Percentiles rank a stretch among this genome's conserved stretches.
Conservation (phyloP, 1,140 invertebrate species). For the Saccostrea glomerata region DNA sequence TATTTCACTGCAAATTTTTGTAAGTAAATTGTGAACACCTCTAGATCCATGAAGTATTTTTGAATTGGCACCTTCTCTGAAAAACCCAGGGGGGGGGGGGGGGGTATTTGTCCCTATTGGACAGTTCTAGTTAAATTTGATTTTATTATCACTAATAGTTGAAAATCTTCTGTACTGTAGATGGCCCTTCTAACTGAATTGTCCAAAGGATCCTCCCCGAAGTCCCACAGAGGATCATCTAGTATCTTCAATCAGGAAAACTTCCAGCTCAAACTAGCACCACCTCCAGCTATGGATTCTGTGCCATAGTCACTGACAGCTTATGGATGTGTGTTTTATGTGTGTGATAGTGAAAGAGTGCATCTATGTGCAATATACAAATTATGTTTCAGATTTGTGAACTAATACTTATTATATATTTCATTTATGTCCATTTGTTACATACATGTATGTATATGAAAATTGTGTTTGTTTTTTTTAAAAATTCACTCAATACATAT, state of each 20-base stretch:
- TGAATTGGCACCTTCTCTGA: too few species aligned
- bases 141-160: not conserved
- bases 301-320: not conserved
- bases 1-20: too few species aligned
- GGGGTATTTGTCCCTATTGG: too few species aligned
- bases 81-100: too few species aligned
- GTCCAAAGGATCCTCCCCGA: conserved; percentile 60
- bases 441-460: not conserved
- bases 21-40: too few species aligned
- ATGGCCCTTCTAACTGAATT: conserved; percentile 75
- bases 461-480: too few species aligned
- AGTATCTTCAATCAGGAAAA: conserved; percentile 75
- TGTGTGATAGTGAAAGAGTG: not conserved
- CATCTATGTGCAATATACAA: not conserved
- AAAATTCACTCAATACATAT: too few species aligned
- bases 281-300: conserved; percentile 60
- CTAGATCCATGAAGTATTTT: too few species aligned
- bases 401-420: not conserved
- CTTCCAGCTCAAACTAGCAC: conserved; percentile 71
- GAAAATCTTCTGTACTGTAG: conserved; percentile 62
- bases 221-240: conserved; percentile 54
- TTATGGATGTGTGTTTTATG: not conserved
- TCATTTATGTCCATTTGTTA: not conserved
- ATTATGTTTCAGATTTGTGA: not conserved
- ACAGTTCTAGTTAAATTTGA: too few species aligned